phyloP scores from a whole-genome alignment of 2,888 invertebrate genomes.

The Hydroisotoma schaefferi region DNA sequence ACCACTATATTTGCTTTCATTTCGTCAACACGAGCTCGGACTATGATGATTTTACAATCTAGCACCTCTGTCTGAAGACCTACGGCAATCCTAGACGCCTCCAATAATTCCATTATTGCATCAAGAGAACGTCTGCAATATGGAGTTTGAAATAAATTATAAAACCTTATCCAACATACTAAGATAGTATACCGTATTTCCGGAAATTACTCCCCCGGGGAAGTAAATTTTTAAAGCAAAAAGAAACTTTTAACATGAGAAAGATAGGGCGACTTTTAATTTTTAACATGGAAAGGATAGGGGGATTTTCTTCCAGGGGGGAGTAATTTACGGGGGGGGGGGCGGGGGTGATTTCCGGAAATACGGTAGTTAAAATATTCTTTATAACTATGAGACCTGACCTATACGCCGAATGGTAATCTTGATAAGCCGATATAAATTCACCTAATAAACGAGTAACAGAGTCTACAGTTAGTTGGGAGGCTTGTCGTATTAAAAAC shows the following conservation, averaged over 20 bases:
- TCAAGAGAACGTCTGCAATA: slow-evolving; percentile 29
- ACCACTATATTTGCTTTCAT: slow-evolving; percentile 37
- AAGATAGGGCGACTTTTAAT: too few species aligned
- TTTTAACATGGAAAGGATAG: too few species aligned
- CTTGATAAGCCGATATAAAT: slow-evolving; percentile 37
- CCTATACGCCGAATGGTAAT: slow-evolving; percentile 42
- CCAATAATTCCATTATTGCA: slow-evolving; percentile 31
- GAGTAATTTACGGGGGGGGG: too few species aligned
- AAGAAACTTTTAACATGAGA: too few species aligned
- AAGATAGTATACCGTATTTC: too few species aligned
- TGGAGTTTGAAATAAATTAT: neutral
- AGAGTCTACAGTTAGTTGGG: slow-evolving; percentile 35
- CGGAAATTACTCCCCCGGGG: too few species aligned
- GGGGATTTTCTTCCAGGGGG: too few species aligned
- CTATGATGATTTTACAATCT: slow-evolving; percentile 34
- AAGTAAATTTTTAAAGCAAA: too few species aligned
- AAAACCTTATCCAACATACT: neutral
- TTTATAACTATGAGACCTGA: slow-evolving; percentile 4
- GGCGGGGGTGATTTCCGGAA: too few species aligned
- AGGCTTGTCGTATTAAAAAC: slow-evolving; percentile 38
- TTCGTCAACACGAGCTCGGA: slow-evolving; percentile 34
- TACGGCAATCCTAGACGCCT: slow-evolving; percentile 31
- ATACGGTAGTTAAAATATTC: too few species aligned
- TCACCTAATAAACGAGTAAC: slow-evolving; percentile 41
- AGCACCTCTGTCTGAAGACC: slow-evolving; percentile 33